Conservation (phyloP, 2,797 vertebrate species). For the Myoxocephalus aenaeus region DNA sequence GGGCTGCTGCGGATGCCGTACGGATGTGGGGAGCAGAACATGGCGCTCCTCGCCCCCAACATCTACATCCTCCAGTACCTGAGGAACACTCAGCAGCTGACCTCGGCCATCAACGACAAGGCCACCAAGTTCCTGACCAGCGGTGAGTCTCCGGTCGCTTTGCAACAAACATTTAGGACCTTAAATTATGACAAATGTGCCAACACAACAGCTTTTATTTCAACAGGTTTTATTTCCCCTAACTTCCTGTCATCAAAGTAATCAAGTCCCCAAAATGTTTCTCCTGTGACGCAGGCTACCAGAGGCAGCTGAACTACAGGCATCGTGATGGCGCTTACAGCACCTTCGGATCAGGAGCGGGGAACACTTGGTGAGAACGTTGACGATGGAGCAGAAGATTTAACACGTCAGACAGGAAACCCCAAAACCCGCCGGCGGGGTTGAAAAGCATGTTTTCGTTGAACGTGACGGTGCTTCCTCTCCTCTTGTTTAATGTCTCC, state of each 20-base stretch:
- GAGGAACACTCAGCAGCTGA: constrained; percentile 82
- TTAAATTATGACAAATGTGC: neutral
- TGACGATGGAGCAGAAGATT: neutral
- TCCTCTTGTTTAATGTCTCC: neutral
- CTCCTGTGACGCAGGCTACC: constrained; percentile 80
- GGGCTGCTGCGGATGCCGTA: constrained; percentile 84
- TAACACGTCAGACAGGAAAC: too few relatives aligned
- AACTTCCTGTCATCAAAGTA: neutral
- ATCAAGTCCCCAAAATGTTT: neutral
- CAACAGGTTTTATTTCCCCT: too few relatives aligned
- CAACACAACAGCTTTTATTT: too few relatives aligned
- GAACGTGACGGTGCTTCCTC: neutral
- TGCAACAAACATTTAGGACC: neutral
- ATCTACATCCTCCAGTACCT: constrained; percentile 87
- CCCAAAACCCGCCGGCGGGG: too few relatives aligned
- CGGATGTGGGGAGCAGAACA: constrained; percentile 90
- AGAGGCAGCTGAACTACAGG: constrained; percentile 86
- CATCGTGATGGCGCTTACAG: constrained; percentile 81
- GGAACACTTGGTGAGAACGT: constrained; percentile 86
- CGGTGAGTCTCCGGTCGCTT: constrained; percentile 72
- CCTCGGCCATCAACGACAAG: constrained; percentile 66
- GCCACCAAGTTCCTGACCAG: constrained; percentile 74
- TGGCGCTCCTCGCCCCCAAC: constrained; percentile 84
- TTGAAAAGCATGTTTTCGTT: too few relatives aligned
- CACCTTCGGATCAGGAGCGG: constrained; percentile 79